Conservation (phyloP, 2,888 invertebrate species). For the Noctua comes region DNA sequence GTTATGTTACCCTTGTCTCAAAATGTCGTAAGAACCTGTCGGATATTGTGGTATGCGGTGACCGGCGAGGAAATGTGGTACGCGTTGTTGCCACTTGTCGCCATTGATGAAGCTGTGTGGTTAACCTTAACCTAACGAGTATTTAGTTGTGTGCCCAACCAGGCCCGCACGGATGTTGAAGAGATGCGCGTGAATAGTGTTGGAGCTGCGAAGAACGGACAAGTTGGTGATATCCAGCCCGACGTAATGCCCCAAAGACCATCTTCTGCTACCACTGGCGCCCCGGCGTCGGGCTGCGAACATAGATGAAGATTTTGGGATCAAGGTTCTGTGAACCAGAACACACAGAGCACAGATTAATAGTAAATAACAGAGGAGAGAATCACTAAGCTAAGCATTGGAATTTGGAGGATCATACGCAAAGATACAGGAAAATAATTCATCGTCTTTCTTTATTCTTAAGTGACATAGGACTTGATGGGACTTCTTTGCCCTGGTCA, state of each 20-base stretch:
- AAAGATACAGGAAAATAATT: background rate
- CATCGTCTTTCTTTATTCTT: no score
- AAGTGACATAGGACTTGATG: no score
- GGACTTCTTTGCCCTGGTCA: no score
- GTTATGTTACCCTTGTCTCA: slow-evolving; percentile 61
- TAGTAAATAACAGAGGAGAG: background rate
- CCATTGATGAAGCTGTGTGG: background rate
- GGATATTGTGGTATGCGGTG: slow-evolving; percentile 29
- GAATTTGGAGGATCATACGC: background rate
- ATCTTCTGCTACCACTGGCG: slow-evolving; percentile 81
- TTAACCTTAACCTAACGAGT: slow-evolving; percentile 57
- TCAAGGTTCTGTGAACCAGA: background rate
- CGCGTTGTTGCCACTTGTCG: background rate
- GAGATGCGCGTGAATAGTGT: slow-evolving; percentile 81
- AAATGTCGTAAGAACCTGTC: slow-evolving; percentile 60
- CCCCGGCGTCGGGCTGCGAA: slow-evolving; percentile 83
- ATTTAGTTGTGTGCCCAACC: slow-evolving; percentile 72
- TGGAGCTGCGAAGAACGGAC: slow-evolving; percentile 70
- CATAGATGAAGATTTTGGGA: slow-evolving; percentile 14
- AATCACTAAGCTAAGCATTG: background rate
- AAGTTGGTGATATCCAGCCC: slow-evolving; percentile 77
- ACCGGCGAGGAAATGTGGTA: background rate
- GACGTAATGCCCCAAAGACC: slow-evolving; percentile 86
- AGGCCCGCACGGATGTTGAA: slow-evolving; percentile 69
- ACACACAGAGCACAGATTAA: background rate